Evolutionary conservation across 2,113 vertebrate species (phyloP).

Genomic region (Noctilio leporinus): DNA sequence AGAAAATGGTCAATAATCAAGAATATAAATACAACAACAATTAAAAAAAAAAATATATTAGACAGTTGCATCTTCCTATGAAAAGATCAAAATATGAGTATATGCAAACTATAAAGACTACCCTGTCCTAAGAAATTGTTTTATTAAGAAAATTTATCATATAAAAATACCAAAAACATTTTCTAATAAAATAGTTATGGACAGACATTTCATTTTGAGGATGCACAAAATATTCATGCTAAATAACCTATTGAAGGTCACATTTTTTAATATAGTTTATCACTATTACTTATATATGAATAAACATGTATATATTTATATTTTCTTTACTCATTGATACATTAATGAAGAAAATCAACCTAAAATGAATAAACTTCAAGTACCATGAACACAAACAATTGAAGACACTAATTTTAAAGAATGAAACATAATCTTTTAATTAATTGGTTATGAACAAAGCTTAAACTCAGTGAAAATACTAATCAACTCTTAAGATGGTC

Average conservation of each 20-base stretch:
- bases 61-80: neutral
- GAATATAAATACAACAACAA: no score
- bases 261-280: neutral
- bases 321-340: neutral
- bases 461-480: conserved; percentile 20
- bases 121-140: neutral
- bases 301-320: neutral
- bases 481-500: neutral
- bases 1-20: conserved; percentile 20
- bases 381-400: neutral
- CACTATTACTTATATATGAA: neutral
- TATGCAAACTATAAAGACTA: neutral
- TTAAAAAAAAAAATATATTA: no score
- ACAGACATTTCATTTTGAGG: neutral
- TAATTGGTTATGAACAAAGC: neutral
- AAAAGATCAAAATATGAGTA: neutral
- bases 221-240: neutral
- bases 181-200: neutral
- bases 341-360: conserved; percentile 23
- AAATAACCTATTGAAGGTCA: neutral
- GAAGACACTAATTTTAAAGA: conserved; percentile 12
- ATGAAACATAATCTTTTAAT: neutral
- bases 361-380: neutral
- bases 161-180: neutral
- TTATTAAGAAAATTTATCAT: conserved; percentile 7